phyloP scores from a whole-genome alignment of 1,140 invertebrate species.

The Arion vulgaris region DNA sequence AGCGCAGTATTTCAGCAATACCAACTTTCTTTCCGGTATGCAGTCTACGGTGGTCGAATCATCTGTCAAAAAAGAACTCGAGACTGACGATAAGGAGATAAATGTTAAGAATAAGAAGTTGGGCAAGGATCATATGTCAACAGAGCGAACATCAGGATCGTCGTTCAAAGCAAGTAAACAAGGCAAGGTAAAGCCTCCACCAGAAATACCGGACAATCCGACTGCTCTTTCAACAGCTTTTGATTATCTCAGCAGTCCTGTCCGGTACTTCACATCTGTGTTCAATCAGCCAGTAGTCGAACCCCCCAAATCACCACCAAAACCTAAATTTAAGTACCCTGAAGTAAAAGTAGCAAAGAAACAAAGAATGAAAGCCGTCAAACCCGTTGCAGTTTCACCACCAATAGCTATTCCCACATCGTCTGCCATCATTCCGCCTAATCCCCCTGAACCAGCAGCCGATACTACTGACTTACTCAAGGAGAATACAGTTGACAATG shows the following conservation, averaged over 20 bases:
- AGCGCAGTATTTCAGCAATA: background rate
- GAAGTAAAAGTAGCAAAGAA: background rate
- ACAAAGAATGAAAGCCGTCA: background rate
- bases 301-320: background rate
- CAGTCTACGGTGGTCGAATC: too few species aligned
- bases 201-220: background rate
- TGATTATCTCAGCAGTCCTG: slow-evolving; percentile 24
- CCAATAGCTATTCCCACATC: background rate
- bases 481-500: background rate
- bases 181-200: background rate
- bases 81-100: too few species aligned
- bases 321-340: background rate
- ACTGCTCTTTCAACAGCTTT: slow-evolving; percentile 2
- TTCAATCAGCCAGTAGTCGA: background rate
- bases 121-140: slow-evolving; percentile 12
- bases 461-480: too few species aligned
- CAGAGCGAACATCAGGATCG: slow-evolving; percentile 13
- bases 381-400: background rate
- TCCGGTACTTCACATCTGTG: slow-evolving; percentile 12
- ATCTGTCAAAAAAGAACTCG: too few species aligned
- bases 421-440: background rate
- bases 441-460: background rate
- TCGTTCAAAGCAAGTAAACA: slow-evolving; percentile 4
- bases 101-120: too few species aligned
- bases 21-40: background rate